Evolutionary conservation across 53 echinoderm and acorn worm genomes (phyloP).

Genomic region (Henricia sp.): DNA sequence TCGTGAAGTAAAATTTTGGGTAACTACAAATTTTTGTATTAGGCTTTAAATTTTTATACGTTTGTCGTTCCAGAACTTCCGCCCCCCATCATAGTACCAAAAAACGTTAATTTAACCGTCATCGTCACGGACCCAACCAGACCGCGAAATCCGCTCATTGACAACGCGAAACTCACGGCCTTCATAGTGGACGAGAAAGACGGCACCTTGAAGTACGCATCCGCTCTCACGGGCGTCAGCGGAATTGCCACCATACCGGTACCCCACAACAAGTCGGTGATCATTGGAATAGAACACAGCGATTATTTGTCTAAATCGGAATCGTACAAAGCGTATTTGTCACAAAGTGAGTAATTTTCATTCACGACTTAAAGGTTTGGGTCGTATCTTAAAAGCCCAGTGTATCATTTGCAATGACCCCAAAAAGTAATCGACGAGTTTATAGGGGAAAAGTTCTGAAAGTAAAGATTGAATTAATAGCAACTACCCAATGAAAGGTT

Average conservation of each 20-base stretch:
- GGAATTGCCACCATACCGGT: conserved; percentile 68
- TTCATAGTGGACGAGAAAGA: conserved; percentile 54
- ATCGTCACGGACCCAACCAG: conserved; percentile 30
- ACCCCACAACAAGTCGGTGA: conserved; percentile 80
- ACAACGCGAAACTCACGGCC: conserved; percentile 36
- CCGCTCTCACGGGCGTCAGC: conserved; percentile 63
- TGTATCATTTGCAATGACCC: too few relatives aligned
- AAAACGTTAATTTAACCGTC: conserved; percentile 76
- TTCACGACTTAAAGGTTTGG: too few relatives aligned
- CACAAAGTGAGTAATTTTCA: conserved; percentile 4
- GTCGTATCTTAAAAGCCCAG: too few relatives aligned
- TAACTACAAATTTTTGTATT: too few relatives aligned
- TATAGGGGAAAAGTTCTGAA: too few relatives aligned
- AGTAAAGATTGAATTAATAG: too few relatives aligned
- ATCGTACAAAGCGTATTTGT: conserved; percentile 29
- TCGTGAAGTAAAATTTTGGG: too few relatives aligned
- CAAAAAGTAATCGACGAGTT: too few relatives aligned
- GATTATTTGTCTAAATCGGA: conserved; percentile 36
- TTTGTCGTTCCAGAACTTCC: conserved; percentile 65
- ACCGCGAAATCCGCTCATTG: conserved; percentile 19
- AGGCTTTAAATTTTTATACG: too few relatives aligned
- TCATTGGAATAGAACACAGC: conserved; percentile 56
- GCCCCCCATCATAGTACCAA: conserved; percentile 59
- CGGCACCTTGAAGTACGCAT: conserved; percentile 57
- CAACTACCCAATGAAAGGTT: too few relatives aligned